phyloP scores from a whole-genome alignment of 2,797 vertebrate genomes.

The Siniperca undulata region DNA sequence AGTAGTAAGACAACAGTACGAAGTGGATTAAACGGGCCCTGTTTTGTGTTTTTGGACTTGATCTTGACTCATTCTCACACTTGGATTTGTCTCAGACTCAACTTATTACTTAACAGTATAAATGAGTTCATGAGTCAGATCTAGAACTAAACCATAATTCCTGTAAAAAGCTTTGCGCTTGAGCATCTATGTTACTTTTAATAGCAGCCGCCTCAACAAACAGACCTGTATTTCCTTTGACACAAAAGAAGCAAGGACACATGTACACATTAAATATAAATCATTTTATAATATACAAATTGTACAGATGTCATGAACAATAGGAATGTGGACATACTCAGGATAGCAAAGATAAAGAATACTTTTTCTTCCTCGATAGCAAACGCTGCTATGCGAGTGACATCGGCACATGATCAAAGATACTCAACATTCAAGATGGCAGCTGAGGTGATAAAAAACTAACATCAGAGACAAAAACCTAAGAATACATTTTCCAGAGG shows the following conservation, averaged over 20 bases:
- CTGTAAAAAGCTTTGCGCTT: not conserved
- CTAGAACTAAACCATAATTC: not conserved
- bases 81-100: not conserved
- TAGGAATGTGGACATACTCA: constrained; percentile 75
- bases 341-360: constrained; percentile 75
- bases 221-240: constrained; percentile 11
- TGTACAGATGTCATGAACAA: constrained; percentile 87
- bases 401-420: constrained; percentile 77
- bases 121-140: not conserved
- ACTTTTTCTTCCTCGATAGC: constrained; percentile 65
- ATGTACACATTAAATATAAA: constrained; percentile 88
- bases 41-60: not conserved
- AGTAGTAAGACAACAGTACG: not conserved
- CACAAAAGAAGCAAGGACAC: constrained; percentile 67
- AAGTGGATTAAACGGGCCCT: not conserved
- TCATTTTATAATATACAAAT: constrained; percentile 91
- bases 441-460: constrained; percentile 68
- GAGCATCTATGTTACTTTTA: not conserved
- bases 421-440: constrained; percentile 80
- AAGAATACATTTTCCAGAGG: constrained; percentile 73
- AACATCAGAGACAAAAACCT: constrained; percentile 65
- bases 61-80: not conserved
- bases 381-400: constrained; percentile 69
- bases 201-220: constrained; percentile 3
- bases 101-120: not conserved